A percentile compares a stretch with the other conserved stretches of the same genome.
Conservation (phyloP, 1,140 invertebrate species). For the Lasioglossum albipes region DNA sequence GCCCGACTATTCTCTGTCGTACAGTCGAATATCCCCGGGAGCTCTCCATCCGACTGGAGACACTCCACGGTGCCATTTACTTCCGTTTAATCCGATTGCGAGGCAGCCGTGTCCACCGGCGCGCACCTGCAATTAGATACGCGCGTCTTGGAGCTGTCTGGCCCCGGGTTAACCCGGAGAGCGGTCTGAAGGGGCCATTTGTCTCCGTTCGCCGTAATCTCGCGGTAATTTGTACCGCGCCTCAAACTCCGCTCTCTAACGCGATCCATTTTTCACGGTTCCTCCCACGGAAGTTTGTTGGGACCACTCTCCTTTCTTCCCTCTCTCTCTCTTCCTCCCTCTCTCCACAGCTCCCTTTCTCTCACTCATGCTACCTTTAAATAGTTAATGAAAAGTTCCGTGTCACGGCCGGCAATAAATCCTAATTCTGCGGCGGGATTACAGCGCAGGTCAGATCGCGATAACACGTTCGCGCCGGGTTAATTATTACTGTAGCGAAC, state of each 20-base stretch:
- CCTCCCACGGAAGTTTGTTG: neutral
- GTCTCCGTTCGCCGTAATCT: slow-evolving; percentile 2
- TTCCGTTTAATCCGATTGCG: slow-evolving; percentile 1
- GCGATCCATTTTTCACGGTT: neutral
- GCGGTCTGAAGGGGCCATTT: neutral
- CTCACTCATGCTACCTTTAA: neutral
- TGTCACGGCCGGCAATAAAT: neutral
- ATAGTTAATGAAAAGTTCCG: slow-evolving; percentile 6
- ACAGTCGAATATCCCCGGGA: neutral
- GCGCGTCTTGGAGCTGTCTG: neutral
- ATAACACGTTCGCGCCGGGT: neutral
- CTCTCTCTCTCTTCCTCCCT: too few relatives aligned
- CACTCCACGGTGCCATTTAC: neutral
- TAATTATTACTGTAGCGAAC: neutral
- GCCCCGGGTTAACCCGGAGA: neutral
- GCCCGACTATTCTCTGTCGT: neutral
- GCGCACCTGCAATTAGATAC: neutral
- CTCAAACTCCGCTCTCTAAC: neutral
- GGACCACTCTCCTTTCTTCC: neutral
- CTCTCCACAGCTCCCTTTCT: too few relatives aligned
- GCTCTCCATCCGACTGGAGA: neutral
- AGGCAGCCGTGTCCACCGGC: neutral
- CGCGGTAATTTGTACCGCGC: slow-evolving; percentile 3
- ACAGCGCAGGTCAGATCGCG: neutral
- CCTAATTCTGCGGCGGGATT: neutral